A percentile compares a stretch with the other conserved stretches of the same genome.
Evolutionary conservation across 2,797 vertebrate genomes (phyloP).

Genomic region (Acipenser ruthenus): DNA sequence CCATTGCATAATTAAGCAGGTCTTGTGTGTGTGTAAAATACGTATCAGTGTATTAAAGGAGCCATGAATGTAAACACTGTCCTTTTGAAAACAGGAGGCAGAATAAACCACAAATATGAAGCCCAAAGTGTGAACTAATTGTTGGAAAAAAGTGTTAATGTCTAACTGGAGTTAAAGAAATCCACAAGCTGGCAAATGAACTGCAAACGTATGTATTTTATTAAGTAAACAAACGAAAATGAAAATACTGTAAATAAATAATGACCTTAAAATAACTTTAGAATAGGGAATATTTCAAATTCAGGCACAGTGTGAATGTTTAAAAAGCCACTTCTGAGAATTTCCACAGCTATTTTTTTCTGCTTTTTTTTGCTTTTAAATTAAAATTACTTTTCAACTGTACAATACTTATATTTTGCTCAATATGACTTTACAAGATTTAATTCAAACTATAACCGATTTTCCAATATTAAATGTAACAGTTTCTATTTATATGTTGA

Average conservation of each 20-base stretch:
- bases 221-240: conserved; percentile 14
- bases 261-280: conserved; percentile 6
- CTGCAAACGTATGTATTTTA: conserved; percentile 13
- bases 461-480: no score
- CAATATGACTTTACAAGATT: not conserved
- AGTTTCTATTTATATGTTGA: no score
- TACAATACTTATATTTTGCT: no score
- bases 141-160: conserved; percentile 19
- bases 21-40: not conserved
- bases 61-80: conserved; percentile 11
- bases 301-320: not conserved
- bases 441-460: no score
- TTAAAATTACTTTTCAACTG: not conserved
- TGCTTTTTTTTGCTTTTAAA: not conserved
- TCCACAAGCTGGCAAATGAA: conserved; percentile 5
- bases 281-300: conserved; percentile 4
- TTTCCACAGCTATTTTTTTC: no score
- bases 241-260: conserved; percentile 10
- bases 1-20: conserved; percentile 10
- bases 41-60: conserved; percentile 4
- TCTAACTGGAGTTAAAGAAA: conserved; percentile 19
- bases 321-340: conserved; percentile 6
- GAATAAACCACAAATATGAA: conserved; percentile 11
- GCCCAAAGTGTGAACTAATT: conserved; percentile 19
- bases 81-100: conserved; percentile 12